Percentiles rank a stretch among this genome's conserved stretches.
These are phyloP conservation scores for Chromoteleia sp. DNA, from an alignment of 2,888 invertebrate species.

Conservation along the genomic window DNA sequence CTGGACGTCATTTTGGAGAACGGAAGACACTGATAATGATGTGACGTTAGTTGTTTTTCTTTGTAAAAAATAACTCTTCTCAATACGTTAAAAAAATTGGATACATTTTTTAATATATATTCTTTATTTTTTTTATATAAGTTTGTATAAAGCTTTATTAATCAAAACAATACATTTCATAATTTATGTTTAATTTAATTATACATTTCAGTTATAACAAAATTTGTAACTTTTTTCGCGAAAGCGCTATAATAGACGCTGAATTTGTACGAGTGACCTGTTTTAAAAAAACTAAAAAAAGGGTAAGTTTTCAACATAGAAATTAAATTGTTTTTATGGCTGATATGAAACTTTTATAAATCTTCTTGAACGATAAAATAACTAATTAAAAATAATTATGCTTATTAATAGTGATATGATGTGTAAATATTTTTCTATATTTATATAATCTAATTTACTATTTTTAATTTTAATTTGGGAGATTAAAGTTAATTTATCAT, in stretches of 20 bases:
- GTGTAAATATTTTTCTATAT: too few relatives aligned
- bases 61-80: neutral
- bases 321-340: neutral
- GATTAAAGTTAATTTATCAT: too few relatives aligned
- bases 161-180: too few relatives aligned
- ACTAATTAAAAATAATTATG: too few relatives aligned
- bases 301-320: constrained; percentile 29
- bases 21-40: constrained; percentile 85
- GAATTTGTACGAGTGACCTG: constrained; percentile 91
- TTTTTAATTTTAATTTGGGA: too few relatives aligned
- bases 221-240: constrained; percentile 85
- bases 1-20: constrained; percentile 87
- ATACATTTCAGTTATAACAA: constrained; percentile 83
- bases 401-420: too few relatives aligned
- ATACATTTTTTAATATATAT: too few relatives aligned
- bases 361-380: too few relatives aligned
- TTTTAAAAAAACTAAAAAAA: constrained; percentile 78
- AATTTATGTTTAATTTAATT: neutral
- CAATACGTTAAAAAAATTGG: neutral
- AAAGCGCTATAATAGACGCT: constrained; percentile 84
- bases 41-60: constrained; percentile 80
- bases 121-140: too few relatives aligned
- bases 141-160: too few relatives aligned
- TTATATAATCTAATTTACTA: too few relatives aligned
- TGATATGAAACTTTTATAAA: too few relatives aligned